Conservation (phyloP, 1,140 invertebrate genomes). For the Drosophila obscura region DNA sequence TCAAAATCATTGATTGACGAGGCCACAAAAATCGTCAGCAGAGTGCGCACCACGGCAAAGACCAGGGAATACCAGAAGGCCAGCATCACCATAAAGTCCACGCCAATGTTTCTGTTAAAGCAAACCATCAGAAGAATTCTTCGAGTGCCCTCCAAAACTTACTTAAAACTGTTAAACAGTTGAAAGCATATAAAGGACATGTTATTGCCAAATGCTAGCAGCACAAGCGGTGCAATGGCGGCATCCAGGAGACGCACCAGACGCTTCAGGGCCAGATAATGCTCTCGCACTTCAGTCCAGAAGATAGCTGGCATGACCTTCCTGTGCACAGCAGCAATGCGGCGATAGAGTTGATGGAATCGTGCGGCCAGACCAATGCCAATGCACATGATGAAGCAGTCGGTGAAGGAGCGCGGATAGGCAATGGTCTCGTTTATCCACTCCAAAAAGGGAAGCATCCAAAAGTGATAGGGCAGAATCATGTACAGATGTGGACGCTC, state of each 20-base stretch:
- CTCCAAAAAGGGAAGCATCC: constrained; percentile 68
- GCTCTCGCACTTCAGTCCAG: constrained; percentile 83
- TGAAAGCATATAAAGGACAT: constrained; percentile 83
- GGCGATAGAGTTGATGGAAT: constrained; percentile 86
- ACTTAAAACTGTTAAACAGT: constrained; percentile 80
- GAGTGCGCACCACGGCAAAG: constrained; percentile 86
- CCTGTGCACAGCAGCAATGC: constrained; percentile 84
- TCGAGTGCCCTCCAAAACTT: constrained; percentile 1
- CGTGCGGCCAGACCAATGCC: constrained; percentile 85
- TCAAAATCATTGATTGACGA: constrained; percentile 87
- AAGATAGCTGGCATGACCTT: constrained; percentile 86
- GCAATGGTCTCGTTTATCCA: constrained; percentile 77
- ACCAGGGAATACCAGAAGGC: constrained; percentile 88
- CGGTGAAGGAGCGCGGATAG: constrained; percentile 84
- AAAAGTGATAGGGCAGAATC: constrained; percentile 66
- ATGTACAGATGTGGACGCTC: constrained; percentile 67
- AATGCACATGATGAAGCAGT: constrained; percentile 87
- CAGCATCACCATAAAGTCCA: constrained; percentile 72
- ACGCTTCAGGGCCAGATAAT: constrained; percentile 87
- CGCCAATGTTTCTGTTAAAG: constrained; percentile 72
- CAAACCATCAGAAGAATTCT: too few species aligned
- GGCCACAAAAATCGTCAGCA: constrained; percentile 86
- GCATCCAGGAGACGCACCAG: constrained; percentile 87
- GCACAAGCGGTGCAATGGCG: constrained; percentile 83
- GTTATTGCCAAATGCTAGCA: constrained; percentile 74